Evolutionary conservation across 2,113 vertebrate species (phyloP), one percentile per base, ranked within the genome.

Genomic region (Gnathochromis pfefferi): DNA sequence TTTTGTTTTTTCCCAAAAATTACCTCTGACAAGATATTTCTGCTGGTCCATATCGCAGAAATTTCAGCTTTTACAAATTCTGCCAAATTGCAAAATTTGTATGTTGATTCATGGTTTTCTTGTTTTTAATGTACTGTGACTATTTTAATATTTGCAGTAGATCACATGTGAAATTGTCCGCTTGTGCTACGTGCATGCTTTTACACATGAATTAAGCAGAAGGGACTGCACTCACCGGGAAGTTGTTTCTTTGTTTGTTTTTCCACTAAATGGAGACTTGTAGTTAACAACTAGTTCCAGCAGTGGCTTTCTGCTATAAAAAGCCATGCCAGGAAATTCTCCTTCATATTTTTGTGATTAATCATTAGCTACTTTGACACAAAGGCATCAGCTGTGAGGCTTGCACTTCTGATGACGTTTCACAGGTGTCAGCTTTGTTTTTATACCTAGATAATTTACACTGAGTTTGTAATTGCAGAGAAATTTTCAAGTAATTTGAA

Each of bases 21-120:
- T 0, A 65, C 31, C 9, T 12, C 6, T 65, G 31, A 65, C 6
- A 0, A n/a, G 31, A 63, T 0, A 63, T 63, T 63, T n/a, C 31
- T 35, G 17, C 58, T 63, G 0, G n/a, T 63, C 17, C 17, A 7
- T 63, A 35, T 19, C 0, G 1, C 0, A 63, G 4, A 38, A n/a
- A n/a, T 38, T 65, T 65, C 31, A 0, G 2, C 17, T 12, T 0
- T 12, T 35, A 35, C 31, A 35, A 65, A 65, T 65, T 65, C 31
- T 35, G 17, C 2, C 58, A 63, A 35, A 63, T 63, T 63, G 31
- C 60, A n/a, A 12, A 65, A 35, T 35, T 35, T 35, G 4, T n/a
- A 35, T 35, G 60, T 65, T 65, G 17, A 65, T 65, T 65, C 6
- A 5, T n/a, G 2, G 4, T 65, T 65, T 63, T 4, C 58, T 33